Conservation (phyloP, 2,888 invertebrate genomes). For the Folsomia manolachei region DNA sequence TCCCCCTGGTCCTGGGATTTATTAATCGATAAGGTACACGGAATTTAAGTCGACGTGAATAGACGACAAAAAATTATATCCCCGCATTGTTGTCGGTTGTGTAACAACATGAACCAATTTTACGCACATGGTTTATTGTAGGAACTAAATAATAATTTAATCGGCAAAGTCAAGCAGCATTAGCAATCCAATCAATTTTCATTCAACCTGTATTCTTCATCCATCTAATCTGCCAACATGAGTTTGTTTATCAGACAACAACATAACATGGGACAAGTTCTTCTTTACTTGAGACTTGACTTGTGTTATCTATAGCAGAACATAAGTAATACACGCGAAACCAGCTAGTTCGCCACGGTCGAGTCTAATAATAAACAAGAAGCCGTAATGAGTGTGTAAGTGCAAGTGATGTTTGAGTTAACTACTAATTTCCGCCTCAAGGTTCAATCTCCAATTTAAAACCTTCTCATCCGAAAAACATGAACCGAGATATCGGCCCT, state of each 20-base stretch:
- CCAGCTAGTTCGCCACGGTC: not conserved
- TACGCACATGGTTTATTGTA: too few relatives aligned
- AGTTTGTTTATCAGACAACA: not conserved
- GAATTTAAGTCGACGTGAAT: too few relatives aligned
- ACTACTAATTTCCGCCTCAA: not conserved
- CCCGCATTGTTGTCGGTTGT: too few relatives aligned
- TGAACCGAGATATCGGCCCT: constrained; percentile 11
- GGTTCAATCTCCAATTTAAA: constrained; percentile 5
- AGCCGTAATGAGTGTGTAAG: not conserved
- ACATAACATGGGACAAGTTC: not conserved
- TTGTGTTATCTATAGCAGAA: too few relatives aligned
- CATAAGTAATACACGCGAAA: too few relatives aligned
- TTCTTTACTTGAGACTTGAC: not conserved
- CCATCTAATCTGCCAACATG: not conserved
- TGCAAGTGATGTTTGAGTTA: not conserved
- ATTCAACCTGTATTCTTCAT: not conserved
- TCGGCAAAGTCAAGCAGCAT: not conserved
- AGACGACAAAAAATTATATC: too few relatives aligned
- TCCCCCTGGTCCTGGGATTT: not conserved
- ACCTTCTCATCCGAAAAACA: not conserved
- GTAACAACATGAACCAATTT: too few relatives aligned
- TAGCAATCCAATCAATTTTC: not conserved
- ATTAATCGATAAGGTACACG: not conserved
- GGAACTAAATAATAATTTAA: too few relatives aligned
- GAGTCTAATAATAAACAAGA: not conserved